Evolutionary conservation across 1,140 invertebrate species (phyloP).

Genomic region (Lucilia cuprina): DNA sequence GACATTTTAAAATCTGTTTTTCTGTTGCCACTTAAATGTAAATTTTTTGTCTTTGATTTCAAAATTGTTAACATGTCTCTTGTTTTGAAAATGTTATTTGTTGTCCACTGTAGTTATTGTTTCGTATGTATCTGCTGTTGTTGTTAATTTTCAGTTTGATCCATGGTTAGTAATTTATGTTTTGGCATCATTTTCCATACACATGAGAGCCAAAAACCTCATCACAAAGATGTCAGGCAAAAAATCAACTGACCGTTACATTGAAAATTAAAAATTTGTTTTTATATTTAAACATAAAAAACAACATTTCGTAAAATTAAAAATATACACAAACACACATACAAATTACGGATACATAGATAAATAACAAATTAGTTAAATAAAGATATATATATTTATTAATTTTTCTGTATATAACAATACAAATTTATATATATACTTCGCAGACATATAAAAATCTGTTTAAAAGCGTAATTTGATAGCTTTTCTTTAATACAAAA

Average conservation of each 20-base stretch:
- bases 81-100: background rate
- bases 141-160: background rate
- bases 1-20: constrained; percentile 6
- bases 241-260: background rate
- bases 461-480: background rate
- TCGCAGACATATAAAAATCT: no score
- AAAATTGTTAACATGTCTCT: constrained; percentile 12
- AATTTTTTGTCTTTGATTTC: constrained; percentile 5
- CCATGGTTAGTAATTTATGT: constrained; percentile 14
- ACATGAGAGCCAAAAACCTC: constrained; percentile 30
- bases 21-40: background rate
- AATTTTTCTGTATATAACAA: no score
- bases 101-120: background rate
- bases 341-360: background rate
- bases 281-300: background rate
- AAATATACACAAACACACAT: background rate
- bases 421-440: no score
- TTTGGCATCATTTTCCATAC: constrained; percentile 23
- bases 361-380: no score
- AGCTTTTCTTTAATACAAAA: background rate
- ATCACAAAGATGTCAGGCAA: constrained; percentile 25
- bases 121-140: background rate
- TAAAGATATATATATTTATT: no score
- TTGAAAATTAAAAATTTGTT: background rate
- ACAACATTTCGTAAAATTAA: background rate